Percentiles rank a stretch among this genome's conserved stretches.
These are phyloP conservation scores for Macquaria australasica DNA, from an alignment of 2,113 vertebrate genomes.

Conservation along the genomic window DNA sequence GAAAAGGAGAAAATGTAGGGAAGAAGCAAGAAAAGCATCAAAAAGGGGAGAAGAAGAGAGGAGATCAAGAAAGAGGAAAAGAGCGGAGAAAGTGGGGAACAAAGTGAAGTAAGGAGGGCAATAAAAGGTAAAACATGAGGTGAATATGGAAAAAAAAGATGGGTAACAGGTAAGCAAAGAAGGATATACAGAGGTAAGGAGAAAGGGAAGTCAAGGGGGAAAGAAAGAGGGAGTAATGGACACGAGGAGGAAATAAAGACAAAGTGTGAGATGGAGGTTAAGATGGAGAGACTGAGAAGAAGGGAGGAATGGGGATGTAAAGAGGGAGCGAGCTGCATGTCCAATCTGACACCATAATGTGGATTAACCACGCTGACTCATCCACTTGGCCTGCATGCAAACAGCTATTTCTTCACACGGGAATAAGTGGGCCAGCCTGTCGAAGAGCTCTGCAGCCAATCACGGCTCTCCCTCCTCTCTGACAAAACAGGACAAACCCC, in stretches of 20 bases:
- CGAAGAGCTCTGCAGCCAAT: conserved; percentile 55
- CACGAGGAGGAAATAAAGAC: too few species aligned
- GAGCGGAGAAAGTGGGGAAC: neutral
- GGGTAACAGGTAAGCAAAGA: too few species aligned
- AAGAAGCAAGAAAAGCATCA: too few species aligned
- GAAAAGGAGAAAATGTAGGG: too few species aligned
- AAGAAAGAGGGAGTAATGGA: too few species aligned
- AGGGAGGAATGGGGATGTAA: too few species aligned
- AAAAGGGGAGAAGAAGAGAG: too few species aligned
- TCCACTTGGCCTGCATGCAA: neutral
- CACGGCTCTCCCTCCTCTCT: conserved; percentile 20
- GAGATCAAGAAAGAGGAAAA: too few species aligned
- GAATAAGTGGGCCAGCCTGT: conserved; percentile 7
- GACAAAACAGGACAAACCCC: conserved; percentile 3
- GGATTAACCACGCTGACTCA: conserved; percentile 35
- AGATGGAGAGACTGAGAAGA: too few species aligned
- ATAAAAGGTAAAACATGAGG: neutral
- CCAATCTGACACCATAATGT: neutral
- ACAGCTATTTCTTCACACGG: conserved; percentile 36
- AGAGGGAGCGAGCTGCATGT: neutral
- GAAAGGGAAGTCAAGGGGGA: too few species aligned
- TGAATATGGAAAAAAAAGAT: neutral
- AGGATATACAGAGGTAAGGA: too few species aligned
- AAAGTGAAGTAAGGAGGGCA: neutral
- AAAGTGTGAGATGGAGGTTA: too few species aligned